Conservation (phyloP, 2,888 invertebrate genomes). For the Caradrina clavipalpis region DNA sequence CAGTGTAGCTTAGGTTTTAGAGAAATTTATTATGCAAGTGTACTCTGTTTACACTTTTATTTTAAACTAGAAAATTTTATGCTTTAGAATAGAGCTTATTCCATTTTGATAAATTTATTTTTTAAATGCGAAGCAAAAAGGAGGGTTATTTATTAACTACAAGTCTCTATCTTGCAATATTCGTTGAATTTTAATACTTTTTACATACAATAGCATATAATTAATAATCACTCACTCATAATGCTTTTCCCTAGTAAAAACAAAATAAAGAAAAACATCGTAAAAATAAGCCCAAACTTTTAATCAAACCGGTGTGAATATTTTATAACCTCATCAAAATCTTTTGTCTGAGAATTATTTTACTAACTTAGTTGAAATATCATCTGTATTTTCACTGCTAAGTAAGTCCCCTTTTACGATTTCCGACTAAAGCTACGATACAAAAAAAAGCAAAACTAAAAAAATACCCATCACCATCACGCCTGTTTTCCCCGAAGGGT, state of each 20-base stretch:
- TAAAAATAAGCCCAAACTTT: conserved; percentile 35
- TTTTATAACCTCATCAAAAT: conserved; percentile 41
- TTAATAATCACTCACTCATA: conserved; percentile 25
- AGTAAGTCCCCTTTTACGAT: conserved; percentile 2
- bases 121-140: too few relatives aligned
- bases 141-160: neutral
- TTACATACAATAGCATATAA: conserved; percentile 17
- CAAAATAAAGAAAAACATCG: conserved; percentile 27
- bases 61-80: neutral
- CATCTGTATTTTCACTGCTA: conserved; percentile 16
- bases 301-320: conserved; percentile 38
- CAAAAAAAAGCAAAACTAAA: neutral
- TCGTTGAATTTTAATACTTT: neutral
- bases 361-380: conserved; percentile 2
- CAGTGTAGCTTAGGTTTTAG: conserved; percentile 20
- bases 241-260: conserved; percentile 18
- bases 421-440: neutral
- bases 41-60: conserved; percentile 9
- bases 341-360: conserved; percentile 15
- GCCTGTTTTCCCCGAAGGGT: too few relatives aligned
- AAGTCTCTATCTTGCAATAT: conserved; percentile 47
- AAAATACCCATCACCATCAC: too few relatives aligned
- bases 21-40: conserved; percentile 24
- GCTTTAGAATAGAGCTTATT: neutral
- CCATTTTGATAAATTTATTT: neutral